phyloP scores from a whole-genome alignment of 1,140 invertebrate genomes.

The Aricia agestis region DNA sequence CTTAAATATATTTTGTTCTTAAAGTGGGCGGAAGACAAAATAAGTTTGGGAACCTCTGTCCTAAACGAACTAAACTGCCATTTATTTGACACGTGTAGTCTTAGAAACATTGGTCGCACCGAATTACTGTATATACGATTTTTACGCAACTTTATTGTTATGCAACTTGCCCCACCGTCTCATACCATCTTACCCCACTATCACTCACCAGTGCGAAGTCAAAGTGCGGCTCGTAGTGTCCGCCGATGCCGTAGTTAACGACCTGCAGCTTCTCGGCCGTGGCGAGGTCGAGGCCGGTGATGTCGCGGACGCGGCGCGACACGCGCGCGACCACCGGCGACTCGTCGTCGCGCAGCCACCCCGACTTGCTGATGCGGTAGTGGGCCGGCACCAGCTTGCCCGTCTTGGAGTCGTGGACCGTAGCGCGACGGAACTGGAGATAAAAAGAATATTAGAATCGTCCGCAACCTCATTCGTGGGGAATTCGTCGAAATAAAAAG shows the following conservation, averaged over 20 bases:
- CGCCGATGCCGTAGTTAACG: slow-evolving; percentile 99
- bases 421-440: slow-evolving; percentile 93
- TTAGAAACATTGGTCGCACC: too few relatives aligned
- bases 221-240: slow-evolving; percentile 99
- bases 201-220: slow-evolving; percentile 91
- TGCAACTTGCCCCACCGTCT: neutral
- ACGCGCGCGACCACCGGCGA: slow-evolving; percentile 85
- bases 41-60: too few relatives aligned
- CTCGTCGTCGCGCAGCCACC: slow-evolving; percentile 94
- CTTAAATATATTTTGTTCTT: too few relatives aligned
- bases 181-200: neutral
- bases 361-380: slow-evolving; percentile 98
- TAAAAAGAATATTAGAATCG: slow-evolving; percentile 79
- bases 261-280: slow-evolving; percentile 97
- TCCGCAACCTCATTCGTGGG: too few relatives aligned
- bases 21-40: too few relatives aligned
- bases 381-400: slow-evolving; percentile 94
- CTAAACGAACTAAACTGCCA: too few relatives aligned
- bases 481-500: too few relatives aligned
- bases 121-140: neutral
- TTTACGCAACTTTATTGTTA: neutral
- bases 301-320: slow-evolving; percentile 83
- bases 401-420: slow-evolving; percentile 96
- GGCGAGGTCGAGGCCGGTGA: slow-evolving; percentile 89
- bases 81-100: too few relatives aligned